Conservation (phyloP, 2,113 vertebrate genomes). For the Coturnix japonica region DNA sequence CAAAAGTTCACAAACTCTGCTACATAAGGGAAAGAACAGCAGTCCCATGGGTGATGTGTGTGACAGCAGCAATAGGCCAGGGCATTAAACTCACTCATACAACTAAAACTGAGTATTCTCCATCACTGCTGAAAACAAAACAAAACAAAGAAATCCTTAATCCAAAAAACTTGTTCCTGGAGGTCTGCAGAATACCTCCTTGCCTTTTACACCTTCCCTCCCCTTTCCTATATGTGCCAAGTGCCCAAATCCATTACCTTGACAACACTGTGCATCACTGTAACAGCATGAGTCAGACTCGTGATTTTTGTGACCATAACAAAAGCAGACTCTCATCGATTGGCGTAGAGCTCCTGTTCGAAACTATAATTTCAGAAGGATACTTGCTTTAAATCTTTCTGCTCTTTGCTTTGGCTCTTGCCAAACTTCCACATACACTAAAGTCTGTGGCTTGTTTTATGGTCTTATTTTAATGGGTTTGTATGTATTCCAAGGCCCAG, state of each 20-base stretch:
- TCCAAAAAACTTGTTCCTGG: background rate
- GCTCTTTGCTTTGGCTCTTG: background rate
- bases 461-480: conserved; percentile 27
- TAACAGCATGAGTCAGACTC: conserved; percentile 44
- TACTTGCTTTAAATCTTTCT: conserved; percentile 34
- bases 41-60: background rate
- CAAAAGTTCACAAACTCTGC: background rate
- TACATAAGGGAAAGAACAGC: background rate
- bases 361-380: conserved; percentile 49
- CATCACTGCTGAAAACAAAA: background rate
- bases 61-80: background rate
- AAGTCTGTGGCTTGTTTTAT: conserved; percentile 36
- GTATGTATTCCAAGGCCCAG: background rate
- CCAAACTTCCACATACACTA: conserved; percentile 14
- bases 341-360: background rate
- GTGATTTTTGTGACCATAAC: conserved; percentile 9
- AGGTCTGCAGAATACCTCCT: conserved; percentile 3
- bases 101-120: conserved; percentile 20
- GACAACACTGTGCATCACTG: conserved; percentile 63
- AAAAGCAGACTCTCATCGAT: conserved; percentile 61
- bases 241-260: conserved; percentile 66
- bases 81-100: conserved; percentile 4
- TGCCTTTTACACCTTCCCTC: conserved; percentile 19
- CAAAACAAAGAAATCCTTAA: background rate
- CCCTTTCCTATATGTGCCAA: conserved; percentile 16